Evolutionary conservation across 1,140 invertebrate species (phyloP).

Genomic region (silkworm (Bombyx mori)): ASM3026992v2 NC_085130.1:9744001-9744500

Average conservation of each 20-base stretch:
- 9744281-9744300: too few relatives aligned
- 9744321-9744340: too few relatives aligned
- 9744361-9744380: too few relatives aligned
- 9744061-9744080: too few relatives aligned
- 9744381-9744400: too few relatives aligned
- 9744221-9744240: not conserved
- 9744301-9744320: too few relatives aligned
- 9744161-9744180: not conserved
- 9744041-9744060: too few relatives aligned
- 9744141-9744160: too few relatives aligned
- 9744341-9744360: too few relatives aligned
- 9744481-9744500: constrained; percentile 21
- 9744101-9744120: not conserved
- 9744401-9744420: too few relatives aligned
- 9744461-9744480: not conserved
- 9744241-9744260: not conserved
- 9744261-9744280: not conserved
- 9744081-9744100: too few relatives aligned
- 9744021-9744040: not conserved
- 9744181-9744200: not conserved
- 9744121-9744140: not conserved
- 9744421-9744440: too few relatives aligned
- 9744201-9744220: not conserved
- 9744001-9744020: not conserved
- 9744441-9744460: not conserved